A percentile compares a stretch with the other conserved stretches of the same genome.
These are phyloP conservation scores for Agapornis canus DNA, from an alignment of 2,797 vertebrate genomes.

Conservation along the genomic window DNA sequence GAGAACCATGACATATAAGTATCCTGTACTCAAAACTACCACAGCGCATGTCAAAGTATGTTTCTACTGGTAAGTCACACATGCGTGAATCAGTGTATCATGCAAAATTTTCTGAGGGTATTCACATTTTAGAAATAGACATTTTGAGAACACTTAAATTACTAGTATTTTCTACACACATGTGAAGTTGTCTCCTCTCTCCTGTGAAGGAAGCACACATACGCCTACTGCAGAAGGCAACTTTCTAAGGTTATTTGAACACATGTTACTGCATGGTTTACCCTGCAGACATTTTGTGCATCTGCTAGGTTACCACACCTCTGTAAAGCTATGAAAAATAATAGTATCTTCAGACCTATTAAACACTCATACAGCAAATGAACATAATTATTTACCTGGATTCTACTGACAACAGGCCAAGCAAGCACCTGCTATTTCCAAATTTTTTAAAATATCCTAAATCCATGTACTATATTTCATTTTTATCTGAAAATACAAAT, in stretches of 20 bases:
- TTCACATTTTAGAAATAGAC: background rate
- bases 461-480: background rate
- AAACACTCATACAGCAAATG: background rate
- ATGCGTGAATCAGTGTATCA: background rate
- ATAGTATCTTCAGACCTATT: background rate
- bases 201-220: background rate
- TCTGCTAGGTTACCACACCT: background rate
- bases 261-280: background rate
- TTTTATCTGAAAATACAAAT: background rate
- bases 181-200: background rate
- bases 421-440: background rate
- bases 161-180: background rate
- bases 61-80: background rate
- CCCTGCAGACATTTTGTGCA: background rate
- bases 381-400: background rate
- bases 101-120: background rate
- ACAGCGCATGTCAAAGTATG: background rate
- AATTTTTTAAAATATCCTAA: background rate
- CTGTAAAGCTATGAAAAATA: background rate
- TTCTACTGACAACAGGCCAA: background rate
- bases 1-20: background rate
- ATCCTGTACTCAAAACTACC: background rate
- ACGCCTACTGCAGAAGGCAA: background rate
- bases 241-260: background rate
- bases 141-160: background rate